Percentiles rank a stretch among this genome's conserved stretches.
These are phyloP conservation scores for Sitodiplosis mosellana DNA, from an alignment of 1,140 invertebrate species.

Conservation along the genomic window DNA sequence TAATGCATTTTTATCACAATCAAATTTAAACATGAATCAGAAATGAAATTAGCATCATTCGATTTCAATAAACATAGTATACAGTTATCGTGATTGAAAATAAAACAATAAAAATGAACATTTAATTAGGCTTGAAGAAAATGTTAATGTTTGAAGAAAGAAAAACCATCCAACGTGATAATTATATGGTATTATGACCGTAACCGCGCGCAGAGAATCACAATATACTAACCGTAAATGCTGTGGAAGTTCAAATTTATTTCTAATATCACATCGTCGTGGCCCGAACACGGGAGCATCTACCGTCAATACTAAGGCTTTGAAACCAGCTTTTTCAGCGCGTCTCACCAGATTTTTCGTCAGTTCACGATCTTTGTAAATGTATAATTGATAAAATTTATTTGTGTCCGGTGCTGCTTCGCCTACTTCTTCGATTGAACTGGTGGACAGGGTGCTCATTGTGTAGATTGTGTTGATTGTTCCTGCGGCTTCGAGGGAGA, in stretches of 20 bases:
- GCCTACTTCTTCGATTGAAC: slow-evolving; percentile 75
- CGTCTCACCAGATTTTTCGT: slow-evolving; percentile 54
- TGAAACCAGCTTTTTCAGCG: slow-evolving; percentile 70
- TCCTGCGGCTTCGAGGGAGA: slow-evolving; percentile 46
- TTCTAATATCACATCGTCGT: slow-evolving; percentile 57
- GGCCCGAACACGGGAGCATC: slow-evolving; percentile 76
- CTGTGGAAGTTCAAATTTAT: slow-evolving; percentile 64
- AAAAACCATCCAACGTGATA: neutral
- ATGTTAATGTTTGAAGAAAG: neutral
- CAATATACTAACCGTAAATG: slow-evolving; percentile 49
- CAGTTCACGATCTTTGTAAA: slow-evolving; percentile 48
- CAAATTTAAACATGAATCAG: too few species aligned
- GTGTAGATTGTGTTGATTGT: slow-evolving; percentile 55
- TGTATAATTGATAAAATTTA: slow-evolving; percentile 85
- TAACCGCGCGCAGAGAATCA: too few species aligned
- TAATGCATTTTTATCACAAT: neutral
- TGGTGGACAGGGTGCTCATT: slow-evolving; percentile 72
- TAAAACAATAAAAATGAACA: neutral
- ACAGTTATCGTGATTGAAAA: too few species aligned
- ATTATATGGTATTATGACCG: neutral
- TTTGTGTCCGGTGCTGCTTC: slow-evolving; percentile 47
- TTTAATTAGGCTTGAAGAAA: neutral
- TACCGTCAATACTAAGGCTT: slow-evolving; percentile 76
- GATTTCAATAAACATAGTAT: too few species aligned
- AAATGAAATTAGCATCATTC: too few species aligned